Evolutionary conservation across 2,888 invertebrate genomes (phyloP).

Genomic region (Mesoligia furuncula): DNA sequence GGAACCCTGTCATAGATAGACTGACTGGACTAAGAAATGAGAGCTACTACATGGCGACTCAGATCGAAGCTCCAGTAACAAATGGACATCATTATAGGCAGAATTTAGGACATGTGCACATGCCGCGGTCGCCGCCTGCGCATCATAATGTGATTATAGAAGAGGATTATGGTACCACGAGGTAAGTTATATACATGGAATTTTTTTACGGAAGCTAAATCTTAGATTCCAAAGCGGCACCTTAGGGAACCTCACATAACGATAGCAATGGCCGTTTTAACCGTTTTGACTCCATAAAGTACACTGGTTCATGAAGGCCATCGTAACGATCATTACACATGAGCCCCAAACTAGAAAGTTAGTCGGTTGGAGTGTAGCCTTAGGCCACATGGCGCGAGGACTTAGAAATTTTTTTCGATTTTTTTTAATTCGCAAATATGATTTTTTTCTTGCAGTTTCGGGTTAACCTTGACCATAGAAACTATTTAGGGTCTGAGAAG

Average conservation of each 20-base stretch:
- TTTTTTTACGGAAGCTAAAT: background rate
- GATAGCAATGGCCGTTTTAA: background rate
- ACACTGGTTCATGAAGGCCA: background rate
- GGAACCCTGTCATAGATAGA: conserved; percentile 97
- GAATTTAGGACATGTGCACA: conserved; percentile 84
- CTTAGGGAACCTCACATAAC: background rate
- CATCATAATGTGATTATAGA: conserved; percentile 92
- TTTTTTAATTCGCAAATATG: too few relatives aligned
- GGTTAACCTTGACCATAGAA: too few relatives aligned
- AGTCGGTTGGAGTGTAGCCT: too few relatives aligned
- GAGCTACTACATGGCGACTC: conserved; percentile 97
- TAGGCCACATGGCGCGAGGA: too few relatives aligned
- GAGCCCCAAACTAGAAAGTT: background rate
- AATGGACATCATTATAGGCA: conserved; percentile 86
- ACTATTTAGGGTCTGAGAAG: too few relatives aligned
- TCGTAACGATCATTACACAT: background rate
- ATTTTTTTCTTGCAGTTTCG: too few relatives aligned
- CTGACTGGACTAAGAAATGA: conserved; percentile 96
- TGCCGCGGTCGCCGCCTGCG: conserved; percentile 86
- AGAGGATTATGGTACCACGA: conserved; percentile 89
- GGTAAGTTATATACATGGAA: conserved; percentile 65
- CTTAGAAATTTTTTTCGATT: too few relatives aligned
- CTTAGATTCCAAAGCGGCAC: too few relatives aligned
- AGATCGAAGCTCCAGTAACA: conserved; percentile 90
- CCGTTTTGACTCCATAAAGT: background rate